Evolutionary conservation across 2,797 vertebrate genomes (phyloP), one percentile per base, ranked within the genome.

Genomic region (Heterohyrax brucei): DNA sequence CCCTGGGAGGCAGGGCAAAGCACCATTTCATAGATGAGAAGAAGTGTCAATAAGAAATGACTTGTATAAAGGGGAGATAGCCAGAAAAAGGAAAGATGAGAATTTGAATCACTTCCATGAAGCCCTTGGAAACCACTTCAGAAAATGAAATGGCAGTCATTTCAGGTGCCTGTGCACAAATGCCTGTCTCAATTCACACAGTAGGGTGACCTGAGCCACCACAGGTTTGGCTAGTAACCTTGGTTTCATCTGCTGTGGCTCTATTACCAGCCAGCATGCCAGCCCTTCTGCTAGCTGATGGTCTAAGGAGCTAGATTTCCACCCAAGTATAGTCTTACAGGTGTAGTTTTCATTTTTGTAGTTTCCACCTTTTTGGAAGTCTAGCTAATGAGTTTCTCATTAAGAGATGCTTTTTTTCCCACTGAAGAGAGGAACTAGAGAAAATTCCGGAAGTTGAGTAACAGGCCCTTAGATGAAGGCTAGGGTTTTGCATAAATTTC

Each of bases 91-190:
- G 33, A 46, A 10, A 4, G 22, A n/a, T 24, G 64, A 84, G 56
- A 84, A 53, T 24, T 53, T 84, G 61, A 64, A 18, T 78, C 46
- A 44, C 75, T 72, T 78, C 33, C 30, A 53, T 33, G 39, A 62
- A 84, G 22, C 22, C 33, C 26, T 1, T 7, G 10, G 39, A 28
- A 24, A 19, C 7, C 0, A 8, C 64, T 44, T 33, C 7, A 2
- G 26, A 70, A 62, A 44, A 53, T 0, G 6, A 46, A 13, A 18
- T 12, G 50, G 70, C 4, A 10, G 28, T 46, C 4, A 0, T 56
- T 9, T n/a, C 0, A 7, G 75, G 14, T 9, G 2, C 7, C 0
- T 0, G 4, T 9, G 18, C 7, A 0, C 10, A 39, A 26, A 9
- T 3, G 13, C 53, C 68, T 64, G 26, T 53, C 62, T 83, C 26